Conservation (phyloP, 2,113 vertebrate genomes). For the Synodontis membranacea region DNA sequence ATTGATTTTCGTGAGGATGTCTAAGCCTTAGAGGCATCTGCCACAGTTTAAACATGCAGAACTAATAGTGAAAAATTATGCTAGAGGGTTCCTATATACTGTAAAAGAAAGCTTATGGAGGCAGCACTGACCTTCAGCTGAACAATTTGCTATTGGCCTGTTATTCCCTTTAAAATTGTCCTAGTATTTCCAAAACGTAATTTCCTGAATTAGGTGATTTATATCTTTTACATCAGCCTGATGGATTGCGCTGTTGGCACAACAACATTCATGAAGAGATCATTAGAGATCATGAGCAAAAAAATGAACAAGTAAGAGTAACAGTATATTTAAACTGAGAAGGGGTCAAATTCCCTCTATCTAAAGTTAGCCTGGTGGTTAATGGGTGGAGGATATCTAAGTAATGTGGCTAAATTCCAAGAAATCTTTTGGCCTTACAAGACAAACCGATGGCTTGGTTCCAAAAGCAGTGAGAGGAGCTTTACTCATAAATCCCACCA, state of each 20-base stretch:
- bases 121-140: not conserved
- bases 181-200: constrained; percentile 7
- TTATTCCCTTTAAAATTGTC: constrained; percentile 8
- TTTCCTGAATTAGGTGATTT: constrained; percentile 25
- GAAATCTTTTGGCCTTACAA: constrained; percentile 59
- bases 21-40: not conserved
- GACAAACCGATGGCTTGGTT: constrained; percentile 63
- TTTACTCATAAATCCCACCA: constrained; percentile 71
- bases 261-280: constrained; percentile 14
- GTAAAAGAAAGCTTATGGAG: constrained; percentile 7
- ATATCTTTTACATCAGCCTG: constrained; percentile 6
- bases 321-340: not conserved
- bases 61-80: constrained; percentile 17
- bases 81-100: not conserved
- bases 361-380: constrained; percentile 31
- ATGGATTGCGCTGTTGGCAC: constrained; percentile 21
- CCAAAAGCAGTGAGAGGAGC: constrained; percentile 62
- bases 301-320: constrained; percentile 5
- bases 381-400: constrained; percentile 40
- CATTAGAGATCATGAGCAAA: constrained; percentile 3
- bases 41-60: not conserved
- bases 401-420: constrained; percentile 54
- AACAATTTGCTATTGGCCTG: constrained; percentile 7
- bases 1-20: not conserved
- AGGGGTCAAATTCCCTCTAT: constrained; percentile 7